Evolutionary conservation across 2,797 vertebrate genomes (phyloP).

Genomic region (Gobio occitaniae): DNA sequence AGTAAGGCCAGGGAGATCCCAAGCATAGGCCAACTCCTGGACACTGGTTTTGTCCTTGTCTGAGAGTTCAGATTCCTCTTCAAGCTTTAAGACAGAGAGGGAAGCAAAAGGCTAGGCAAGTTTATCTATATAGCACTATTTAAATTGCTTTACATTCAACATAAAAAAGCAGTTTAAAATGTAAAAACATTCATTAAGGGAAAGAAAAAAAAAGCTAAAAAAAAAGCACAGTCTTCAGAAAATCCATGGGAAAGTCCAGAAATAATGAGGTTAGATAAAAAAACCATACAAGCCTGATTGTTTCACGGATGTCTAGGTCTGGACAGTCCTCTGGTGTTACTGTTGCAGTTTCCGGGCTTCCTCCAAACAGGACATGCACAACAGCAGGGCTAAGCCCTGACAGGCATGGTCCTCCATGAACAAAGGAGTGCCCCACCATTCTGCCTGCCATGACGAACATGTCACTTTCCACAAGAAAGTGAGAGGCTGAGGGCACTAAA

Average conservation of each 20-base stretch:
- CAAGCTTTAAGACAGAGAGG: conserved; percentile 40
- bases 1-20: conserved; percentile 53
- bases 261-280: conserved; percentile 21
- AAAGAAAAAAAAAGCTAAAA: not conserved
- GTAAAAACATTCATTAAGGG: not conserved
- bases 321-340: conserved; percentile 39
- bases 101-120: not conserved
- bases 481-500: conserved; percentile 24
- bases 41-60: conserved; percentile 32
- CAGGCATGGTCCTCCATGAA: conserved; percentile 28
- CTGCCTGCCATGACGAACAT: conserved; percentile 24
- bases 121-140: conserved; percentile 1
- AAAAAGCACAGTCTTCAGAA: not conserved
- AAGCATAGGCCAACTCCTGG: conserved; percentile 46
- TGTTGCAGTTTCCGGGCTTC: conserved; percentile 37
- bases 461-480: conserved; percentile 30
- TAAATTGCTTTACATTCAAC: not conserved
- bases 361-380: conserved; percentile 29
- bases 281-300: conserved; percentile 37
- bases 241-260: not conserved
- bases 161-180: not conserved
- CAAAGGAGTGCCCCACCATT: conserved; percentile 31
- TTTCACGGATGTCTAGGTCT: conserved; percentile 45
- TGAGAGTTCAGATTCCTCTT: conserved; percentile 39
- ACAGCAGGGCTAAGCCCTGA: conserved; percentile 17